Evolutionary conservation across 2,113 vertebrate species (phyloP), one percentile per base, ranked within the genome.

Genomic region (Plecotus auritus): DNA sequence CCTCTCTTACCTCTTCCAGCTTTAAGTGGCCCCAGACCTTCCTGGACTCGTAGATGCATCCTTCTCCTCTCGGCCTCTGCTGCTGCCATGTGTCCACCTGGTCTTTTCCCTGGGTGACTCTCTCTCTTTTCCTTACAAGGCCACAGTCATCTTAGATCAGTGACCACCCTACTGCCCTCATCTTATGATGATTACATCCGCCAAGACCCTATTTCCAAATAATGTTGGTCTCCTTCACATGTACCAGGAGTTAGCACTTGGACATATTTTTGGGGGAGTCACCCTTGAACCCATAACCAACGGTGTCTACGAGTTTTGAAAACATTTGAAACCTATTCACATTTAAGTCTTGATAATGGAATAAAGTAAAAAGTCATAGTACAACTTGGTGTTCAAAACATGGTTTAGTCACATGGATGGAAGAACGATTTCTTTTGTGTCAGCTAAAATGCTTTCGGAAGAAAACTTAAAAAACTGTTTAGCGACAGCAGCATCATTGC

Each of bases 381-480:
- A 40, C 4, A 78, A 2, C 30, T 54, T 56, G 28, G n/a, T 85
- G 23, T 35, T 42, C 22, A 35, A 42, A 85, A 4, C 35, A n/a
- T 0, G 7, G 35, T 18, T 18, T 4, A n/a, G 23, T 1, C n/a
- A 8, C 61, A 9, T 32, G 13, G 14, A 28, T 23, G n/a, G 40
- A 40, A 26, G 14, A 35, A 26, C 17, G 26, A 12, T 84, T 66
- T 51, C 26, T 28, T 18, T 9, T 23, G 8, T 84, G 42, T 85
- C 35, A 42, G n/a, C n/a, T 51, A 18, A 76, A 84, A 5, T 64
- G 12, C 11, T 8, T 26, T 11, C 14, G 14, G 40, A 61, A 84
- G 69, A 49, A 73, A 72, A 74, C 37, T 3, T 61, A 37, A 37
- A 74, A 49, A 17, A 7, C 42, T 32, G 22, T 32, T 20, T 78